These are phyloP conservation scores for Dasysyrphus tricinctus DNA, from an alignment of 2,888 invertebrate species.

Conservation along the genomic window DNA sequence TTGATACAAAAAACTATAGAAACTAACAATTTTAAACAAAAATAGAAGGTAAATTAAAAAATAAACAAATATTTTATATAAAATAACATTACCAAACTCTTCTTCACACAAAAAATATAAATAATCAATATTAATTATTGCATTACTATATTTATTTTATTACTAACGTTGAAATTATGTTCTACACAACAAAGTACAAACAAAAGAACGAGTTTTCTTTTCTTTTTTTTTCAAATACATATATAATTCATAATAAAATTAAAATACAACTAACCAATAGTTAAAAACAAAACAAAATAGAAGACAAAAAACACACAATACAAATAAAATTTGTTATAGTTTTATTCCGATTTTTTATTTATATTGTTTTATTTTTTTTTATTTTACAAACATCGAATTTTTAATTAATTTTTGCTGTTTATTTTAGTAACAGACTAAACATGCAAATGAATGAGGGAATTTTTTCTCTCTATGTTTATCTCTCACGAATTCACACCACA, in stretches of 20 bases:
- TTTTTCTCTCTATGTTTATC: slow-evolving; percentile 60
- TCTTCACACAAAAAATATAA: slow-evolving; percentile 64
- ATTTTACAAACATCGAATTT: slow-evolving; percentile 69
- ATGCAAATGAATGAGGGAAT: slow-evolving; percentile 64
- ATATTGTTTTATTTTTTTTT: slow-evolving; percentile 34
- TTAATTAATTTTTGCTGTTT: slow-evolving; percentile 40
- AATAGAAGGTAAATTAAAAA: slow-evolving; percentile 44
- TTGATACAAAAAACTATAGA: slow-evolving; percentile 30
- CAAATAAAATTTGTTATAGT: slow-evolving; percentile 34
- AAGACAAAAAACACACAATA: slow-evolving; percentile 36
- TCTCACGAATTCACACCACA: slow-evolving; percentile 78
- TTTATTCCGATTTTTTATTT: slow-evolving; percentile 47
- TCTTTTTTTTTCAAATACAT: slow-evolving; percentile 70
- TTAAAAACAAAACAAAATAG: slow-evolving; percentile 55
- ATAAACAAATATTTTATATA: slow-evolving; percentile 61
- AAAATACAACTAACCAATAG: slow-evolving; percentile 62
- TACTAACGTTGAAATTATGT: slow-evolving; percentile 74
- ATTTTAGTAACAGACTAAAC: slow-evolving; percentile 59
- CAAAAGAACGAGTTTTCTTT: slow-evolving; percentile 75
- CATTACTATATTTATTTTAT: slow-evolving; percentile 75
- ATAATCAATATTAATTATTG: slow-evolving; percentile 67
- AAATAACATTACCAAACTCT: slow-evolving; percentile 73
- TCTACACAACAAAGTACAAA: slow-evolving; percentile 73
- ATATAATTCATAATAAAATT: slow-evolving; percentile 21
- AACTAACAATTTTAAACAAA: slow-evolving; percentile 10